A percentile compares a stretch with the other conserved stretches of the same genome.
These are phyloP conservation scores for Erythrolamprus reginae DNA, from an alignment of 2,113 vertebrate genomes.

Conservation along the genomic window DNA sequence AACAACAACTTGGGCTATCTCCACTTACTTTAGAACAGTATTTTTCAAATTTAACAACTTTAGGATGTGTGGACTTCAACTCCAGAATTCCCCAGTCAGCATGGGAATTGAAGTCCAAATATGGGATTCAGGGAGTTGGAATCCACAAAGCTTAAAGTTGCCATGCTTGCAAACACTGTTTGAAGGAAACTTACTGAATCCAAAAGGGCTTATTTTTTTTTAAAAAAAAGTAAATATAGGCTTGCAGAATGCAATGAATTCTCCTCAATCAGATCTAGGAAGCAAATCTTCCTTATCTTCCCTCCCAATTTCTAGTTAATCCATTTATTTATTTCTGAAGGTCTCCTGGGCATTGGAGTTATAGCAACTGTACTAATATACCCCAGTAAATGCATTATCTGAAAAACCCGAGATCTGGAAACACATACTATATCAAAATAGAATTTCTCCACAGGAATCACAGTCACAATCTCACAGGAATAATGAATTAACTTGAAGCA, in stretches of 20 bases:
- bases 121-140: background rate
- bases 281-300: background rate
- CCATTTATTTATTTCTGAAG: background rate
- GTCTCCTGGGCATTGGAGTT: background rate
- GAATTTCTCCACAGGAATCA: constrained; percentile 9
- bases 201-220: background rate
- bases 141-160: background rate
- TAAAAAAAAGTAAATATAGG: background rate
- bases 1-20: background rate
- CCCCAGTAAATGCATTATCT: background rate
- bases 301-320: background rate
- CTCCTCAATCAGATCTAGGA: background rate
- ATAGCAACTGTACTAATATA: background rate
- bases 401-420: background rate
- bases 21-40: background rate
- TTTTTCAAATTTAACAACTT: background rate
- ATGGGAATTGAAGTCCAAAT: background rate
- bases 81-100: background rate
- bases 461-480: background rate
- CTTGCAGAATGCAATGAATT: background rate
- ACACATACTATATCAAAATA: background rate
- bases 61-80: background rate
- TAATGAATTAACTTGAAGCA: constrained; percentile 15
- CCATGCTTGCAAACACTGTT: background rate
- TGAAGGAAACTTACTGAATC: background rate